Evolutionary conservation across 1,140 invertebrate genomes (phyloP), one percentile per base, ranked within the genome.

Genomic region (Cyrtorhinus lividipennis): DNA sequence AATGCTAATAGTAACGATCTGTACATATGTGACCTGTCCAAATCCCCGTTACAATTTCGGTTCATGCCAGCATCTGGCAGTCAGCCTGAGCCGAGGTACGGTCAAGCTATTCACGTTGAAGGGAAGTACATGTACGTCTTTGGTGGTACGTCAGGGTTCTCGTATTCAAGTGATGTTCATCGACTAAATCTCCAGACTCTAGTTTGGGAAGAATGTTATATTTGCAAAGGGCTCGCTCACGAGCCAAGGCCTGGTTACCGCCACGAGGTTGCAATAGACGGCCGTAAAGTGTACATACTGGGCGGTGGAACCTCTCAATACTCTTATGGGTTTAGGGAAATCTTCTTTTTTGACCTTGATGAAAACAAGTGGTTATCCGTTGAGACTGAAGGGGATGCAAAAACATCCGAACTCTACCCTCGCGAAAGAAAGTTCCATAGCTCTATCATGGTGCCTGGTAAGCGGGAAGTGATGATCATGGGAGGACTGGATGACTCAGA

Each of bases 111-210:
- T 65, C 73, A 87, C 15, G 81, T 81, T 65, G 77, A 85, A 68
- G 79, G 82, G 69, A 77, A 81, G 64, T 81, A 80, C 73, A 77
- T 90, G 27, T 90, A 90, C 72, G 83, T 84, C 0, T 79, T 91
- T 69, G 89, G 88, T 24, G 88, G 88, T 0, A 92, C 88, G 22
- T 87, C 86, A 65, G 89, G 89, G 44, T 84, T 80, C 69, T 80
- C 82, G 63, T 93, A 91, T 68, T 85, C 83, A 45, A 86, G 86
- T 76, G 88, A 91, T 77, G 83, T 92, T 68, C 87, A 89, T 73
- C 63, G 83, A 73, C 78, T 87, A 73, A 77, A 88, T 73, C 67
- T 88, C n/a, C 75, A 73, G 65, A 84, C 79, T 61, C 73, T 77
- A 64, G 66, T 76, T 0, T 92, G 90, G 89, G 83, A 88, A 71